Base-by-base conservation (phyloP, 2,888 invertebrate genomes). In the Spialia ferax region DNA sequence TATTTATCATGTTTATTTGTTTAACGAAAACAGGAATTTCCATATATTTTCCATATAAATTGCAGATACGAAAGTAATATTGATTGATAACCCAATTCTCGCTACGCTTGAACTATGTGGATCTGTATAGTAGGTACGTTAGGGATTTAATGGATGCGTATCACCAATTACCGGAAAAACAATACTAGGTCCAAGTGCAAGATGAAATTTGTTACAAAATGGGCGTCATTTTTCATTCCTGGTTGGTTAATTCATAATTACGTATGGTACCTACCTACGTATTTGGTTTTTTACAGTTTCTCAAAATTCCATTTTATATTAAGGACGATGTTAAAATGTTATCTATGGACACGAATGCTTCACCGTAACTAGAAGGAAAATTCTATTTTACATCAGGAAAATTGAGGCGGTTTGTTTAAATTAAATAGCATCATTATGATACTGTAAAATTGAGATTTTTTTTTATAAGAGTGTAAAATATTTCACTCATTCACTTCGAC, bases 51-150 rank as follows among this genome's bases (percentile, higher is more conserved):
- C 72, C 73, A 77, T 79, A 78, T 78, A 85, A 81, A 81, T 81
- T 80, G 76, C 70, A 78, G 71, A 81, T 78, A 79, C 70, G 76
- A 77, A 81, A 81, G 78, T 81, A 81, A 83, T 86, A 83, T 85
- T 86, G 86, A 87, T 86, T 85, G 84, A 87, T 85, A 79, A 74
- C 79, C 79, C 81, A 85, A 85, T 85, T 83, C 82, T 76, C 74
- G 75, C 74, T 75, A 73, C 73, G 77, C 71, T 72, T 70, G 70
- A 78, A 76, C 73, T 79, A 77, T 74, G 79, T 79, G 77, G 79
- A 75, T 72, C 69, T 70, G 57, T 66, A 71, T 73, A 73, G 77
- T 77, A 75, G 74, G 77, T 77, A 75, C 8, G 18, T 8, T 45
- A 45, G 15, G 42, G 6, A 15, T 42, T 42, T 42, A 42, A 15